These are phyloP conservation scores for Drosophila ezoana DNA, from an alignment of 2,888 invertebrate genomes.

Conservation along the genomic window DNA sequence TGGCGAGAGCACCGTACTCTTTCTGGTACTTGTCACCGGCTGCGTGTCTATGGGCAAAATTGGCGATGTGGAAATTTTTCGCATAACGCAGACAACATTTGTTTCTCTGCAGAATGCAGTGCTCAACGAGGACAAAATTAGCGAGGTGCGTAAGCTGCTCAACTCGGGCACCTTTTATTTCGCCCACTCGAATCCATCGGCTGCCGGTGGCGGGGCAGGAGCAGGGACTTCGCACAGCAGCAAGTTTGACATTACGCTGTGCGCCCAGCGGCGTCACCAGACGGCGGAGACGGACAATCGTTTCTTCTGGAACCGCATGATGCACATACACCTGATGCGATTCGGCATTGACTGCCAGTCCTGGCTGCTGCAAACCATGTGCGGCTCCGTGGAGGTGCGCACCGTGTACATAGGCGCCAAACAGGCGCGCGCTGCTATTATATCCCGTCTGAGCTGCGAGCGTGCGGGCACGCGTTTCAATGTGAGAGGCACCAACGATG, in stretches of 20 bases:
- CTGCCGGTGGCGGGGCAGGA: conserved; percentile 45
- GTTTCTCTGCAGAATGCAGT: conserved; percentile 92
- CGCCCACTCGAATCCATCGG: conserved; percentile 85
- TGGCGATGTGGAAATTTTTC: conserved; percentile 96
- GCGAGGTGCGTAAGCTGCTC: conserved; percentile 92
- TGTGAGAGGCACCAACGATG: conserved; percentile 99
- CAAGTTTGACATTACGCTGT: conserved; percentile 95
- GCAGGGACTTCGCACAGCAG: conserved; percentile 54
- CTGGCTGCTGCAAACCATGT: conserved; percentile 98
- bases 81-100: conserved; percentile 96
- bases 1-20: conserved; percentile 93
- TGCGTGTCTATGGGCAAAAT: conserved; percentile 99
- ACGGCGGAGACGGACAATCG: conserved; percentile 94
- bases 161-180: conserved; percentile 99
- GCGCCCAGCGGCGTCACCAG: conserved; percentile 94
- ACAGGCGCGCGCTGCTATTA: conserved; percentile 96
- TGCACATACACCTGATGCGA: conserved; percentile 96
- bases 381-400: conserved; percentile 98
- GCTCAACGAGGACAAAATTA: conserved; percentile 87
- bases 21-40: conserved; percentile 96
- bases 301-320: conserved; percentile 99
- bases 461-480: conserved; percentile 99
- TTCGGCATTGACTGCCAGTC: conserved; percentile 95
- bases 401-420: conserved; percentile 99
- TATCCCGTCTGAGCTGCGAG: conserved; percentile 98